Conservation (phyloP, 2,797 vertebrate genomes). For the Urocyon cinereoargenteus region DNA sequence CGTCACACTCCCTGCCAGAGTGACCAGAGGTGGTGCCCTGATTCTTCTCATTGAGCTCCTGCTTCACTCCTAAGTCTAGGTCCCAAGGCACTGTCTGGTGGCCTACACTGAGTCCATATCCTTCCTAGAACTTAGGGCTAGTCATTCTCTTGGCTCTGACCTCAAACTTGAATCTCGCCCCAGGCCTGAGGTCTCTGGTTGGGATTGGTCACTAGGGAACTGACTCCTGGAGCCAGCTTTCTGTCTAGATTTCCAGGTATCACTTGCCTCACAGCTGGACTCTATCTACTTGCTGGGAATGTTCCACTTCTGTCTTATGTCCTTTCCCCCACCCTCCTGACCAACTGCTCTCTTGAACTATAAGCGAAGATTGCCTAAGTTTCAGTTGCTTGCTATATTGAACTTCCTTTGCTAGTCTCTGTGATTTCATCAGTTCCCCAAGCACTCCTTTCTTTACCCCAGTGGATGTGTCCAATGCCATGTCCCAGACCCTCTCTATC, state of each 20-base stretch:
- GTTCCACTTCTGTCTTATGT: background rate
- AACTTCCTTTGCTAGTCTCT: background rate
- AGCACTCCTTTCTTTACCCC: background rate
- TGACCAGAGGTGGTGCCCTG: background rate
- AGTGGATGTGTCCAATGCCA: background rate
- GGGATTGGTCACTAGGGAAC: background rate
- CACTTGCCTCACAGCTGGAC: background rate
- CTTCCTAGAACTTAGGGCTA: background rate
- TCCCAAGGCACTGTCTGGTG: background rate
- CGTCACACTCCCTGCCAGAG: background rate
- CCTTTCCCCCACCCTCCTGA: background rate
- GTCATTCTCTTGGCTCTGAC: background rate
- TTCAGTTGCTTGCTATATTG: background rate
- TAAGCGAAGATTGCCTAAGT: background rate
- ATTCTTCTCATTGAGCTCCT: background rate
- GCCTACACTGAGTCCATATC: background rate
- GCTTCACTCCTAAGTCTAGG: background rate
- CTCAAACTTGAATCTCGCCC: background rate
- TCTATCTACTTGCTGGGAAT: background rate
- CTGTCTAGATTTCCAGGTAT: slow-evolving; percentile 47
- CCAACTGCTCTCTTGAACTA: background rate
- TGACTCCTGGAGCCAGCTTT: slow-evolving; percentile 36
- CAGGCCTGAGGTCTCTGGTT: background rate
- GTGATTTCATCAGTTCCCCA: background rate
- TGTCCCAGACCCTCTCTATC: background rate